Base-by-base conservation (phyloP, 2,797 vertebrate genomes). In the Rhynchotus rufescens region DNA sequence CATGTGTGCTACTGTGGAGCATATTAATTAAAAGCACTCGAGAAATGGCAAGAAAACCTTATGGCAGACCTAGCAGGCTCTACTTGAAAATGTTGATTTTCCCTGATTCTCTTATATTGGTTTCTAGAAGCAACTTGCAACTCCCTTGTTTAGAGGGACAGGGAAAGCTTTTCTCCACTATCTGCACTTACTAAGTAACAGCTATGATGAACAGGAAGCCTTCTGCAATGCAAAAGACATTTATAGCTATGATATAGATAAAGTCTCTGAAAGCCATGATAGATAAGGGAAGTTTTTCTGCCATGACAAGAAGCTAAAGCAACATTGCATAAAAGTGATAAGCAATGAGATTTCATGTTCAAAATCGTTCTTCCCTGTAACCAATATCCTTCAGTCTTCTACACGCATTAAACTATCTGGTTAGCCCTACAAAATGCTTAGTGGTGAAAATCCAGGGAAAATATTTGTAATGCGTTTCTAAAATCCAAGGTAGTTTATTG, bases 261-360 rank as follows among this genome's bases (percentile, higher is more conserved):
- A 54, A 54, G 28, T 54, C 30, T 54, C 52, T 54, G 15, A 54
- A 10, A 54, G 52, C 15, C 30, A 30, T 19, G 76, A 85, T 54
- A 82, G 84, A 90, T 57, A 87, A n/a, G 66, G 65, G 40, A 82
- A 73, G 22, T 20, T 83, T 81, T 52, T 68, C 76, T 84, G 42
- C 51, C 66, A 4, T 34, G 76, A 84, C 68, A 80, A 75, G 92
- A 85, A 90, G 54, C 36, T 42, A 69, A 80, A 68, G 9, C 38
- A 79, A 54, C 61, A 19, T 69, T 32, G 82, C 89, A 92, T 87
- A 56, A 80, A 90, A 87, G 75, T 84, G 57, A 69, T 80, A 84
- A 90, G 86, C 76, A 89, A 78, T 44, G 45, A 92, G 47, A 80
- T 80, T 84, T 90, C 59, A 14, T 47, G 76, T 80, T 80, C 84